A percentile compares a stretch with the other conserved stretches of the same genome.
Conservation (phyloP, 2,113 vertebrate species). For the Meles meles region DNA sequence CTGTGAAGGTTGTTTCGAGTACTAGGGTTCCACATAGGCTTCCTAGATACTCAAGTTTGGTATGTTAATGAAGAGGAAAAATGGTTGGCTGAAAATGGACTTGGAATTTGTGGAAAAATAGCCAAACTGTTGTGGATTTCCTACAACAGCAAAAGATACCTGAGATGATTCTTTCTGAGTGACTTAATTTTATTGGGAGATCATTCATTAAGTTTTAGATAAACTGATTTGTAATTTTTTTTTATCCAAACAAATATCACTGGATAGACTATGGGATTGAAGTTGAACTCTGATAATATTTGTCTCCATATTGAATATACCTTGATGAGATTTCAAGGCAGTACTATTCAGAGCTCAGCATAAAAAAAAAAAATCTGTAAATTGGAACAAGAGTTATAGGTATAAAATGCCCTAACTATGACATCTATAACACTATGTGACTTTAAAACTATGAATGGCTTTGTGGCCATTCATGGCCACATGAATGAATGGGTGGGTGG, state of each 20-base stretch:
- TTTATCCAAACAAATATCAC: not conserved
- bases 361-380: slow-evolving; percentile 31
- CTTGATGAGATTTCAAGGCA: slow-evolving; percentile 19
- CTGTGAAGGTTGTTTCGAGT: not conserved
- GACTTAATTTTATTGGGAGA: slow-evolving; percentile 17
- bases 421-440: not conserved
- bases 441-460: slow-evolving; percentile 25
- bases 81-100: not conserved
- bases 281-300: not conserved
- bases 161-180: not conserved
- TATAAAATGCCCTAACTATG: not conserved
- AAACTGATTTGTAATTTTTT: not conserved
- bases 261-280: not conserved
- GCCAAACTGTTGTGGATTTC: not conserved
- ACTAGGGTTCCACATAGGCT: not conserved
- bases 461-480: not conserved
- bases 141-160: not conserved
- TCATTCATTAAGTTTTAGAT: not conserved
- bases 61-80: not conserved
- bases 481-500: no score
- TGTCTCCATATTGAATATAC: not conserved
- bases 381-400: not conserved
- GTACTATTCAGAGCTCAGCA: not conserved
- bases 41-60: not conserved
- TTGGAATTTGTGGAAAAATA: not conserved